Base-by-base conservation (phyloP, 2,113 vertebrate species). In the Istiophorus platypterus region DNA sequence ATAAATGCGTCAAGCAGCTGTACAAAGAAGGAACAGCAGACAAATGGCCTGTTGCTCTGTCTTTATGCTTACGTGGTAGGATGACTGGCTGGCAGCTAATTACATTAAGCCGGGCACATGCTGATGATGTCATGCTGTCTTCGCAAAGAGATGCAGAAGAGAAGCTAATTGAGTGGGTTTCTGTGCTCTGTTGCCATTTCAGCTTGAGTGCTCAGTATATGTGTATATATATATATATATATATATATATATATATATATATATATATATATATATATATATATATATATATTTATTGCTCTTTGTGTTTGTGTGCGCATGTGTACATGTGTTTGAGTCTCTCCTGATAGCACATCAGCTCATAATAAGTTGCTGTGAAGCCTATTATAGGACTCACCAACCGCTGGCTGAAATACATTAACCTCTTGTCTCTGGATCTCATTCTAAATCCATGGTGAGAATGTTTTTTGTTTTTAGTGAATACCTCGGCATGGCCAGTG, bases 71-170 rank as follows among this genome's bases (percentile, higher is more conserved):
- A 65, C 63, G 37, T 52, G 70, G 54, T 66, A 11, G 56, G 45
- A 65, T 8, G 13, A 1, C 63, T 65, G 42, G 37, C 52, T 34
- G 47, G 37, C 34, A 67, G 51, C 78, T 87, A 81, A 91, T 81
- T 78, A 73, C 71, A 61, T 76, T 72, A 81, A 31, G 58, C 58
- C 29, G 52, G 63, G 26, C 61, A 66, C 66, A 80, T 58, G 62
- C 64, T 72, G 45, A 64, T 88, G 88, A 91, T 81, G 78, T 90
- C 81, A 85, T 66, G 29, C 59, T 59, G 49, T 41, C 71, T 61
- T 56, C 34, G 13, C 34, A 26, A 63, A 39, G 57, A 70, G 63
- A 83, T 12, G 9, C 68, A 72, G 65, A 83, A 68, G 24, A 72
- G 41, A 76, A 76, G 69, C 64, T 54, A 69, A 52, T 17, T 26